Conservation (phyloP, 2,888 invertebrate species). For the Hypomecis atomaria region DNA sequence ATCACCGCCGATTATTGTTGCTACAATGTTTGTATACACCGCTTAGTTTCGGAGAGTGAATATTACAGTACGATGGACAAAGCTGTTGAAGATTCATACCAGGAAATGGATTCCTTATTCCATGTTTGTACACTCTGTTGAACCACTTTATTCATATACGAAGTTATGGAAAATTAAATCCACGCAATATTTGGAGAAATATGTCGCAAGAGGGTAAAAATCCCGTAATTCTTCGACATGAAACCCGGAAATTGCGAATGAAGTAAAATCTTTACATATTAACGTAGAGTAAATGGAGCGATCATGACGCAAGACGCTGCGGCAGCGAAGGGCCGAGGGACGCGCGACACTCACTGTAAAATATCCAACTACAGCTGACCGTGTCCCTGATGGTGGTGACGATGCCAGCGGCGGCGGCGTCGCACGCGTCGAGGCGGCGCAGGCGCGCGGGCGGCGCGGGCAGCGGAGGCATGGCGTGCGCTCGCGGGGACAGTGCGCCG, state of each 20-base stretch:
- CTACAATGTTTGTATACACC: constrained; percentile 39
- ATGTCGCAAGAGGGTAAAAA: constrained; percentile 4
- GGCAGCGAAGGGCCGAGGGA: constrained; percentile 50
- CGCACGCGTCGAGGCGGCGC: constrained; percentile 61
- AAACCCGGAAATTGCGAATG: constrained; percentile 39
- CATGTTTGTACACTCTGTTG: constrained; percentile 22
- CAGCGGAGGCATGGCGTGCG: constrained; percentile 75
- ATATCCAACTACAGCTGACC: constrained; percentile 90
- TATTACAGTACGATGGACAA: constrained; percentile 8
- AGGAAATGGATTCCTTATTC: constrained; percentile 25
- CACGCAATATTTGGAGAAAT: neutral
- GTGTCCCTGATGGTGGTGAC: constrained; percentile 87
- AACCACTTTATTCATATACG: constrained; percentile 11
- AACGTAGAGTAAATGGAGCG: constrained; percentile 30
- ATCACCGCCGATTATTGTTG: constrained; percentile 26
- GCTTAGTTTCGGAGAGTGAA: constrained; percentile 5
- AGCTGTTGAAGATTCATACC: constrained; percentile 1
- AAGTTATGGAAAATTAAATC: constrained; percentile 7
- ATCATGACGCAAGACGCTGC: constrained; percentile 52
- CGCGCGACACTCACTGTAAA: constrained; percentile 87
- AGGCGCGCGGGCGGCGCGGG: constrained; percentile 79
- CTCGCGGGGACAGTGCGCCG: constrained; percentile 71
- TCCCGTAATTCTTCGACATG: constrained; percentile 5
- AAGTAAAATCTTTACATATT: constrained; percentile 48
- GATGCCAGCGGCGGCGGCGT: constrained; percentile 80